These are phyloP conservation scores for Pavo muticus DNA, from an alignment of 2,113 vertebrate genomes.

Conservation along the genomic window DNA sequence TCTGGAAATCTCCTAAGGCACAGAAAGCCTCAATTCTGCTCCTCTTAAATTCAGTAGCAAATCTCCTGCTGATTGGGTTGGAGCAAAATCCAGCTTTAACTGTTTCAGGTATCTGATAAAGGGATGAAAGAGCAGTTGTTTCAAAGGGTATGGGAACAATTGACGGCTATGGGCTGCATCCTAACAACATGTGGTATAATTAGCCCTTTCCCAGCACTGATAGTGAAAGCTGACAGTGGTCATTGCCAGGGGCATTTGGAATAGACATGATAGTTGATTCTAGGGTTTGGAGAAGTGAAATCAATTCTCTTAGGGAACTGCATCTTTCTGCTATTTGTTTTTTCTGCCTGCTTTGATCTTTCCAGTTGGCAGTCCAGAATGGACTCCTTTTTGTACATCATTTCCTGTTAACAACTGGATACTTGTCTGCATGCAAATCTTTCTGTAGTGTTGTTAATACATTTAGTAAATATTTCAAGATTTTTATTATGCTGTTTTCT, in stretches of 20 bases:
- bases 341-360: background rate
- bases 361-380: background rate
- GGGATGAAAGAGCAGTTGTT: constrained; percentile 20
- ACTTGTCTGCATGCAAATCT: background rate
- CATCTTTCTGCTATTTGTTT: background rate
- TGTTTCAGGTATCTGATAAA: background rate
- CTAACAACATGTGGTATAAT: constrained; percentile 3
- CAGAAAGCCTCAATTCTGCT: background rate
- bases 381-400: background rate
- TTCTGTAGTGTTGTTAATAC: background rate
- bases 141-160: background rate
- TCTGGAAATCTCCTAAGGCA: background rate
- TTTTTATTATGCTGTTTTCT: background rate
- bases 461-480: background rate
- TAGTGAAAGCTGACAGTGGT: background rate
- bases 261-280: background rate
- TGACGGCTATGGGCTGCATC: background rate
- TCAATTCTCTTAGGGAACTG: background rate
- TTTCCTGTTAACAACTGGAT: background rate
- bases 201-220: background rate
- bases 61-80: background rate
- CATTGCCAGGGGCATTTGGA: background rate
- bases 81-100: background rate
- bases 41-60: background rate
- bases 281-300: background rate